Evolutionary conservation across 2,113 vertebrate species (phyloP).

Genomic region (Tetrao urogallus): DNA sequence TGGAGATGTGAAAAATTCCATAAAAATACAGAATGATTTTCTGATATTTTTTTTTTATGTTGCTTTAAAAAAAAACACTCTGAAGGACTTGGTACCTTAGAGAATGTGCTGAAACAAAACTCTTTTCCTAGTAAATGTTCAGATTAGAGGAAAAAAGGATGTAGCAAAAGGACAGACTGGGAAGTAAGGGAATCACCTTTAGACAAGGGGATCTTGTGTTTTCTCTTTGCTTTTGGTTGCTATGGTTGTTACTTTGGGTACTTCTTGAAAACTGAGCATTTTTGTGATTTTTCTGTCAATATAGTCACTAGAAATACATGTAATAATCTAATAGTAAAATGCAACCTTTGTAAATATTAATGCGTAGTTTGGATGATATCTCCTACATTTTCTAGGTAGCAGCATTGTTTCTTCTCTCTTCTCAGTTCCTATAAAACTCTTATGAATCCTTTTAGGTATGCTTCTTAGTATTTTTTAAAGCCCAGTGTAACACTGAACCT

Average conservation of each 20-base stretch:
- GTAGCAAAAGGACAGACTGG: neutral
- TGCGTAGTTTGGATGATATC: neutral
- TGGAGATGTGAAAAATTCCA: neutral
- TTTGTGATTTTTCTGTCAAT: neutral
- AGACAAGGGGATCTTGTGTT: fast-evolving
- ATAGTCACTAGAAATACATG: neutral
- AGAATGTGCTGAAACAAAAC: neutral
- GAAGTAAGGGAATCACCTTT: neutral
- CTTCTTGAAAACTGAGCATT: neutral
- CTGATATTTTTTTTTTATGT: fast-evolving
- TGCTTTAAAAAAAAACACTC: neutral
- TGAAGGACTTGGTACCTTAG: neutral
- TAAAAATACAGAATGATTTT: neutral
- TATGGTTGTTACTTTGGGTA: neutral
- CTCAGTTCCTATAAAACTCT: neutral
- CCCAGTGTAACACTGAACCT: neutral
- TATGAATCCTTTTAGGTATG: neutral
- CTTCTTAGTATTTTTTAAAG: neutral
- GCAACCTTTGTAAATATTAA: neutral
- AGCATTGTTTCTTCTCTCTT: neutral
- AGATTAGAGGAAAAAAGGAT: neutral
- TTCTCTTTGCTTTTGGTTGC: neutral
- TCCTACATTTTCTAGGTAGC: neutral
- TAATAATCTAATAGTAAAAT: neutral
- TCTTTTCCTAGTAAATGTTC: neutral